These are phyloP conservation scores for Gila robusta DNA, from an alignment of 2,797 vertebrate genomes.

Conservation along the genomic window DNA sequence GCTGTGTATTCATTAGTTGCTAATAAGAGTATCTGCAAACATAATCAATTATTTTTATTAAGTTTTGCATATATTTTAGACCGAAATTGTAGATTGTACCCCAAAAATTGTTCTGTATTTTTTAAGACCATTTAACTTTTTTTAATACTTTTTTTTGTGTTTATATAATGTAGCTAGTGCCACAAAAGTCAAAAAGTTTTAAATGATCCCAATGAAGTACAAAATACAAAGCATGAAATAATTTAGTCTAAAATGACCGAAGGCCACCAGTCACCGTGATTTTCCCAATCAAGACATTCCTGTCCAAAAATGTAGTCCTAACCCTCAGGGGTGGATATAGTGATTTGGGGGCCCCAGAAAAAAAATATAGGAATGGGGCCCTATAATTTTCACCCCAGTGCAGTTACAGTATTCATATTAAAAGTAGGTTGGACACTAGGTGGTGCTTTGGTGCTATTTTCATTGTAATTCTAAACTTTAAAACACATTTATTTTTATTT, in stretches of 20 bases:
- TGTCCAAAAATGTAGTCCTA: not conserved
- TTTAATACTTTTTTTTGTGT: rapidly evolving
- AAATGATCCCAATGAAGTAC: not conserved
- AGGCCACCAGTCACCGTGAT: not conserved
- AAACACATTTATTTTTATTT: not conserved
- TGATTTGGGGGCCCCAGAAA: not conserved
- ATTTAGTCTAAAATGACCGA: not conserved
- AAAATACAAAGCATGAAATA: not conserved
- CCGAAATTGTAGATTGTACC: not conserved
- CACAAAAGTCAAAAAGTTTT: not conserved
- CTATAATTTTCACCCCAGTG: too few species aligned
- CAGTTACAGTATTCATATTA: too few species aligned
- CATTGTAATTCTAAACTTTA: not conserved
- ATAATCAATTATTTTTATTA: not conserved
- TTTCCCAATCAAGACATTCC: not conserved
- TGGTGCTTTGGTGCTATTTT: not conserved
- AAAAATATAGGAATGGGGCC: not conserved
- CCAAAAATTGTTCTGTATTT: not conserved
- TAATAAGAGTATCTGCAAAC: not conserved
- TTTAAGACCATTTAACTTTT: not conserved
- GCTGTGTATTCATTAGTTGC: not conserved
- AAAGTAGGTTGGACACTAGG: not conserved
- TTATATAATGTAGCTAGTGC: not conserved
- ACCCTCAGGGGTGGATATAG: not conserved
- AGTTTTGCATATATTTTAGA: not conserved